A percentile compares a stretch with the other conserved stretches of the same genome.
Conservation (phyloP, 2,888 invertebrate genomes). For the Tenthredo amoena region DNA sequence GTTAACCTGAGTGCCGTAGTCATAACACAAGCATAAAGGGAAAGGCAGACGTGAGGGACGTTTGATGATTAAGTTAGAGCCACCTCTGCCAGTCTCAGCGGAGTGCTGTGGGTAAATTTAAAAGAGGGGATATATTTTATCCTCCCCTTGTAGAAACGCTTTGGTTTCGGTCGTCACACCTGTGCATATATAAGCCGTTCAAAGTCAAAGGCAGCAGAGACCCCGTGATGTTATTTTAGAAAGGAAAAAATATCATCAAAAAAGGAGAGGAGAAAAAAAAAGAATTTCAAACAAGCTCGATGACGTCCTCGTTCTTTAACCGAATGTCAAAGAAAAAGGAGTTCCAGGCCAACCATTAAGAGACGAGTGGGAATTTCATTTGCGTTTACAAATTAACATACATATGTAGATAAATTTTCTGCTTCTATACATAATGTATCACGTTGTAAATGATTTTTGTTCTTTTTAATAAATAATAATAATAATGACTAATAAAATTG, state of each 20-base stretch:
- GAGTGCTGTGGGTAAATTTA: constrained; percentile 5
- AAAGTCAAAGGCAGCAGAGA: background rate
- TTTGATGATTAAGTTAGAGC: constrained; percentile 43
- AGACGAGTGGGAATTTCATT: background rate
- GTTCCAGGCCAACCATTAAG: background rate
- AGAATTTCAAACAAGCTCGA: constrained; percentile 5
- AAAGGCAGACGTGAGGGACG: constrained; percentile 29
- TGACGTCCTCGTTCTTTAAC: background rate
- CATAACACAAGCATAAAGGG: constrained; percentile 1
- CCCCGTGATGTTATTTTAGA: background rate
- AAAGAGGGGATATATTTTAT: constrained; percentile 33
- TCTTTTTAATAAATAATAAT: background rate
- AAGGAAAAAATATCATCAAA: background rate
- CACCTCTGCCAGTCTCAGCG: constrained; percentile 31
- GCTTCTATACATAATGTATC: background rate
- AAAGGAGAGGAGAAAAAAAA: background rate
- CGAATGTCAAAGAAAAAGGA: background rate
- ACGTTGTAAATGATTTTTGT: background rate
- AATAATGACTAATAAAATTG: background rate
- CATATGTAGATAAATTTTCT: background rate
- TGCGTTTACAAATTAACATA: background rate
- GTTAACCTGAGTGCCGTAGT: constrained; percentile 13
- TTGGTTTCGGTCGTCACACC: constrained; percentile 22
- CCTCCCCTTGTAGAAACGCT: background rate
- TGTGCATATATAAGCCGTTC: background rate